These are phyloP conservation scores for Ophion slaviceki DNA, from an alignment of 2,888 invertebrate genomes.

Conservation along the genomic window DNA sequence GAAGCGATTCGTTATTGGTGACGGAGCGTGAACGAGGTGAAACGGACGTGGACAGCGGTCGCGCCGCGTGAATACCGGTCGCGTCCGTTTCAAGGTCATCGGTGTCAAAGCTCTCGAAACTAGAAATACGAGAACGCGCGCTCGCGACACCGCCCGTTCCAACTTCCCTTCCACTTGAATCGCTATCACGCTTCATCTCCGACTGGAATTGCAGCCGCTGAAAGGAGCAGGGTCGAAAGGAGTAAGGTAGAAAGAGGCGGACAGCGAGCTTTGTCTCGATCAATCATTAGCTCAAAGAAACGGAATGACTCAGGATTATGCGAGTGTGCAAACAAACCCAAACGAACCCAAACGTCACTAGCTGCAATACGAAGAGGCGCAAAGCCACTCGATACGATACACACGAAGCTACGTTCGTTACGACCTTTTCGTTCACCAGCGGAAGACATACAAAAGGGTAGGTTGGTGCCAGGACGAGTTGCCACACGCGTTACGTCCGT, in stretches of 20 bases:
- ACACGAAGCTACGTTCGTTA: neutral
- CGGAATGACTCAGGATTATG: constrained; percentile 48
- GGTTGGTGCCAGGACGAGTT: constrained; percentile 28
- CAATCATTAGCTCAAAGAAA: constrained; percentile 58
- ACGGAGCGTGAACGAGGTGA: constrained; percentile 60
- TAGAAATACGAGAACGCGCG: constrained; percentile 52
- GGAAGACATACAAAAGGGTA: neutral
- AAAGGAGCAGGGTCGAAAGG: constrained; percentile 15
- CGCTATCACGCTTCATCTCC: constrained; percentile 22
- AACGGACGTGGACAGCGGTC: constrained; percentile 46
- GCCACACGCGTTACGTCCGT: constrained; percentile 60
- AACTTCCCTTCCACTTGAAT: constrained; percentile 22
- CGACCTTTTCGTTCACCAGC: constrained; percentile 25
- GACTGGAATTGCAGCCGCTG: constrained; percentile 19
- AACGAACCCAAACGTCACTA: too few relatives aligned
- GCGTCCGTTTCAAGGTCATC: constrained; percentile 35
- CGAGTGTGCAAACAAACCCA: constrained; percentile 2
- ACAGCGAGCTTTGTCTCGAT: constrained; percentile 52
- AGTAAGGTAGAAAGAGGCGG: constrained; percentile 7
- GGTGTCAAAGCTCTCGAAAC: constrained; percentile 42
- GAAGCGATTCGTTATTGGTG: constrained; percentile 60
- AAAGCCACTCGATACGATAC: neutral
- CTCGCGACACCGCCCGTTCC: constrained; percentile 14
- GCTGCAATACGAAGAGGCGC: constrained; percentile 3
- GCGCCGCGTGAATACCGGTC: constrained; percentile 27